Base-by-base conservation (phyloP, 2,113 vertebrate genomes). In the Aspidoscelis tigris region DNA sequence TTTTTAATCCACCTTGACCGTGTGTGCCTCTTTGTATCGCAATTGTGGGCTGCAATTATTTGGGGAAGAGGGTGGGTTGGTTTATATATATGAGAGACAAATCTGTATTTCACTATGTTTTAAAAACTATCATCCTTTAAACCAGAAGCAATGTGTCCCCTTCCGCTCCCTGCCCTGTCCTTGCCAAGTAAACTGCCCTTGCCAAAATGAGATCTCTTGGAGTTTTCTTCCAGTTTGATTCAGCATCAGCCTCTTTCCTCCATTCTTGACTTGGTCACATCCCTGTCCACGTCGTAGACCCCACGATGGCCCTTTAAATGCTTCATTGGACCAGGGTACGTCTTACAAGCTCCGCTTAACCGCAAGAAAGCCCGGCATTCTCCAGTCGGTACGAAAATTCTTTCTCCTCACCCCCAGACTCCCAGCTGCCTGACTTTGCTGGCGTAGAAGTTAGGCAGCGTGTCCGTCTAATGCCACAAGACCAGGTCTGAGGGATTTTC, bases 21-120 rank as follows among this genome's bases (percentile, higher is more conserved):
- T 90, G 95, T 94, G 95, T 96, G 96, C 96, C 96, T 96, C 91
- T 95, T 94, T 94, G 94, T 95, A 95, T 82, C 85, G 92, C 93
- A 90, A 94, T 83, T 82, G 88, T 93, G 92, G 94, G 92, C 93
- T 93, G 92, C 86, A 77, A 75, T 91, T 90, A 1, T 90, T 92
- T 2, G 75, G 80, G 91, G 84, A 65, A 83, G 85, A 90, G 88
- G 89, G 89, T 75, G 81, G 81, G 81, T 43, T 71, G 81, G 81
- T 65, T 82, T 70, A 71, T 82, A 47, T 82, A 72, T 81, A 72
- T 80, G n/a, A 41, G 11, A 79, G 58, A 61, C 55, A 89, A 41
- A 66, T 21, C 80, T 50, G 16, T 7, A 39, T 85, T 89, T 84
- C 3, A 72, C 85, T 88, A 92, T 90, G 91, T 86, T 90, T 92